Evolutionary conservation across 1,140 invertebrate species (phyloP), one percentile per base, ranked within the genome.

Genomic region (Piezodorus guildinii): DNA sequence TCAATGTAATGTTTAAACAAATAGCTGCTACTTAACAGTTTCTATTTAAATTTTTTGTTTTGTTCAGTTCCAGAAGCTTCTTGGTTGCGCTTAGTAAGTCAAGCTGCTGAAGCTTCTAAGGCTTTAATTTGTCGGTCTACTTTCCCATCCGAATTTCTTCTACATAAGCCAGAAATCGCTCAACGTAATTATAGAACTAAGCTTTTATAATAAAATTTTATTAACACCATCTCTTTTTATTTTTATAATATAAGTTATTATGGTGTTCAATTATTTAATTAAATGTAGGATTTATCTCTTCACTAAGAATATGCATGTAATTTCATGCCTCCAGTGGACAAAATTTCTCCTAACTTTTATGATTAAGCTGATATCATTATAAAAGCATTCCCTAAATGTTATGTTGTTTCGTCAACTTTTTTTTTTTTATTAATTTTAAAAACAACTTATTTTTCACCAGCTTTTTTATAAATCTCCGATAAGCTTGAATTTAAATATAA

Each of bases 41-140:
- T 10, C 34, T 49, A 5, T n/a, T 6, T 56, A 10, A 5, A 9
- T 23, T 56, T 21, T 56, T 5, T 56, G 25, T 56, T 27, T 56
- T 56, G 5, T 23, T 25, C 15, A 72, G 74, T 78, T 60, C 70
- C 74, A 34, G 80, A 83, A 44, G 83, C 79, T 78, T 76, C 80
- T 56, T 85, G 83, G 83, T 72, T 85, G 23, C 73, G 81, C 52
- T 77, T 74, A 4, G 79, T 80, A 61, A 78, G 80, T 43, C 72
- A 79, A 25, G 79, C 78, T 3, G 72, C 81, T 14, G 73, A 77
- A 64, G 78, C 82, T 27, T 79, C 82, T 2, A 77, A 82, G 64
- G 75, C 79, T 62, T 71, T 85, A 5, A 72, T 78, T 8, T 77
- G 73, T 39, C 70, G 81, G 30, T 74, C 73, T 6, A 70, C 74